phyloP scores from a whole-genome alignment of 2,113 vertebrate species.

The Halcyon malimbica region DNA sequence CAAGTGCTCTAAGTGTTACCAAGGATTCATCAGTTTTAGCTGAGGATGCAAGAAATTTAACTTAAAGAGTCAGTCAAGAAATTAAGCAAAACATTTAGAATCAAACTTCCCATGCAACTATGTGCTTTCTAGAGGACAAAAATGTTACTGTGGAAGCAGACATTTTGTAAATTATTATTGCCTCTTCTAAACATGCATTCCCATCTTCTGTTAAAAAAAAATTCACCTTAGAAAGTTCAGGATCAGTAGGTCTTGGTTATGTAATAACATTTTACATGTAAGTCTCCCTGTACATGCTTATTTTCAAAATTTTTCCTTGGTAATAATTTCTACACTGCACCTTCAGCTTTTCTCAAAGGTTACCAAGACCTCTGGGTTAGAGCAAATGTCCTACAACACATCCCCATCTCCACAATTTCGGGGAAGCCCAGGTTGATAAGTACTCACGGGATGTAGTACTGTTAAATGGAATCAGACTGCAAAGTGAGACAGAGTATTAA shows the following conservation, averaged over 20 bases:
- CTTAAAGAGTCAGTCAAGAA: not conserved
- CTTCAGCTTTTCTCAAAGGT: not conserved
- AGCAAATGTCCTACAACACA: not conserved
- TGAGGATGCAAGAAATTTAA: not conserved
- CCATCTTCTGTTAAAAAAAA: not conserved
- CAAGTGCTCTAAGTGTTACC: not conserved
- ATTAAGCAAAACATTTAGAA: not conserved
- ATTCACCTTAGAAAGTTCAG: not conserved
- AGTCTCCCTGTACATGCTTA: not conserved
- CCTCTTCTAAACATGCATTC: not conserved
- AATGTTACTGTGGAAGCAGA: not conserved
- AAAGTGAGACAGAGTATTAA: not conserved
- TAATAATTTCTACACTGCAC: not conserved
- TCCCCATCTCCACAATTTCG: not conserved
- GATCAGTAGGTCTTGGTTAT: not conserved
- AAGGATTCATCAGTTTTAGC: not conserved
- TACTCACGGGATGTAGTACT: not conserved
- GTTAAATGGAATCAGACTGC: not conserved
- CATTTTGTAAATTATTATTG: not conserved
- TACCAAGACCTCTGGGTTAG: not conserved
- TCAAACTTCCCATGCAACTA: not conserved
- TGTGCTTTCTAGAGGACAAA: not conserved
- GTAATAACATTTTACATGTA: not conserved
- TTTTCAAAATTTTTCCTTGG: not conserved
- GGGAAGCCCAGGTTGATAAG: not conserved